A percentile compares a stretch with the other conserved stretches of the same genome.
Evolutionary conservation across 2,888 invertebrate genomes (phyloP).

Genomic region (Lutraria lutraria): DNA sequence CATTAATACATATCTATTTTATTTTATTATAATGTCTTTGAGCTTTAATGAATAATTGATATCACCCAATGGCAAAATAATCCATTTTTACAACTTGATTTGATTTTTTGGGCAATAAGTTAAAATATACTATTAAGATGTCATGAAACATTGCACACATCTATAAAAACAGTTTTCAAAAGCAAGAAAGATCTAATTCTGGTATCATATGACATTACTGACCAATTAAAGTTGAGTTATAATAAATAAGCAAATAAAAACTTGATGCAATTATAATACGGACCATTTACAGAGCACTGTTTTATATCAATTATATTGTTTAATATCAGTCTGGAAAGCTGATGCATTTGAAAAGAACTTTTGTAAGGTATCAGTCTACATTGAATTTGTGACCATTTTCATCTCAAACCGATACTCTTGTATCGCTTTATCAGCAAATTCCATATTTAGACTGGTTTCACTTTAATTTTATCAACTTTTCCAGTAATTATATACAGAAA

Average conservation of each 20-base stretch:
- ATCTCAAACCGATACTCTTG: not conserved
- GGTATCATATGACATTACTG: too few relatives aligned
- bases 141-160: not conserved
- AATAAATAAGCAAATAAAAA: too few relatives aligned
- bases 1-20: not conserved
- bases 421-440: not conserved
- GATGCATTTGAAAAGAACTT: not conserved
- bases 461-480: not conserved
- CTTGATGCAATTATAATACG: too few relatives aligned
- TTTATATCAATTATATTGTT: too few relatives aligned
- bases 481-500: not conserved
- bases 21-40: conserved; percentile 3
- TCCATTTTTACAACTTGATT: not conserved
- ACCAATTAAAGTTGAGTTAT: too few relatives aligned
- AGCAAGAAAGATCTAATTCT: not conserved
- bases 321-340: too few relatives aligned
- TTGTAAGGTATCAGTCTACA: not conserved
- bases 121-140: not conserved
- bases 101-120: conserved; percentile 11
- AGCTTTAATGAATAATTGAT: conserved; percentile 8
- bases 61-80: not conserved
- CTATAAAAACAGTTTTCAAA: not conserved
- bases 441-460: not conserved
- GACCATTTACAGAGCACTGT: too few relatives aligned
- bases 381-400: not conserved